Evolutionary conservation across 2,888 invertebrate genomes (phyloP), one percentile per base, ranked within the genome.

Genomic region (Pyralis farinalis): DNA sequence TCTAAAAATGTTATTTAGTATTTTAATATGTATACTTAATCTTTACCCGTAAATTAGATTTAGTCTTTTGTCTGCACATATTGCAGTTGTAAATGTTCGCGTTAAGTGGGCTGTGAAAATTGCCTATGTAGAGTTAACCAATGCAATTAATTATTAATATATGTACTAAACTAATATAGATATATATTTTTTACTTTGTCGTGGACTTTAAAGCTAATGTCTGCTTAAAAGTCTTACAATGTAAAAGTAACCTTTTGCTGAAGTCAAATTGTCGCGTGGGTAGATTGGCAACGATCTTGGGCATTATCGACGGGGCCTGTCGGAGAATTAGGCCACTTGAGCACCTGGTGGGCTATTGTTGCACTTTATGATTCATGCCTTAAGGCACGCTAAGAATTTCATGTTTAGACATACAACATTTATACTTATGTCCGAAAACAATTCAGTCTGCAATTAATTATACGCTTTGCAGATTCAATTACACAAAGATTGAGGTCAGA

Each of bases 261-360:
- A 11, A 31, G 12, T 11, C 39, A 32, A 25, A 39, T 37, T 34
- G 37, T 30, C 37, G 47, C 49, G 52, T 49, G 47, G 47, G 47
- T 44, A 31, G 37, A 42, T 42, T 40, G 37, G 36, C 40, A 42
- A 37, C 39, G 36, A 45, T 46, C 44, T 28, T 40, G 28, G 39
- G 42, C 43, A 45, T 43, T 46, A 49, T 49, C 40, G 49, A 40
- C 41, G 40, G 43, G 49, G 49, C 47, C 49, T 49, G 52, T 40
- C 49, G 12, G 11, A 12, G 41, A 43, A 49, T 52, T 44, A 32
- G 52, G 47, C 41, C 49, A 46, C 44, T 44, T 34, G 34, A 29
- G 34, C 40, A 40, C 34, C 40, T 34, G 39, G 32, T 22, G 22
- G 31, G 7, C 25, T 16, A 36, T 36, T 36, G 36, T 36, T 37